These are phyloP conservation scores for Schrankia costaestrigalis DNA, from an alignment of 2,888 invertebrate species.

Conservation along the genomic window DNA sequence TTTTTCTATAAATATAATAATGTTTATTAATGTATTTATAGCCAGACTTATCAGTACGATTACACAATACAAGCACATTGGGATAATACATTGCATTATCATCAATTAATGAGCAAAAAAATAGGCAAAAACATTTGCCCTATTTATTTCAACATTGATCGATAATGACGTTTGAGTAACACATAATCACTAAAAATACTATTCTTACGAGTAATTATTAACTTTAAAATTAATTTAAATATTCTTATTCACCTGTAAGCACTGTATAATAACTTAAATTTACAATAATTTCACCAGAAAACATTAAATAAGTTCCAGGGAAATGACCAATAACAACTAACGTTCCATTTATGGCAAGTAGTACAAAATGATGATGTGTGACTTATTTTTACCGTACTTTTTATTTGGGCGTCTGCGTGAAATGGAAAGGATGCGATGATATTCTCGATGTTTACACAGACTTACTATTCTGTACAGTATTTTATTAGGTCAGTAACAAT, in stretches of 20 bases:
- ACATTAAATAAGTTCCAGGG: slow-evolving; percentile 10
- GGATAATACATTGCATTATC: too few species aligned
- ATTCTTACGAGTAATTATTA: not conserved
- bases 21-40: too few species aligned
- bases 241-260: slow-evolving; percentile 16
- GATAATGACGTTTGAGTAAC: slow-evolving; percentile 16
- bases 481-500: too few species aligned
- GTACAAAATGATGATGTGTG: slow-evolving; percentile 33
- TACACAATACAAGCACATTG: slow-evolving; percentile 8
- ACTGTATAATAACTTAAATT: slow-evolving; percentile 1
- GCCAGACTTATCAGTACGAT: slow-evolving; percentile 8
- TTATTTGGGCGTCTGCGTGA: too few species aligned
- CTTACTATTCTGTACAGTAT: too few species aligned
- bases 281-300: slow-evolving; percentile 19
- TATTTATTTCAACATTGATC: slow-evolving; percentile 25
- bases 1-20: too few species aligned
- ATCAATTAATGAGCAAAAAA: too few species aligned
- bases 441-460: too few species aligned
- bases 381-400: slow-evolving; percentile 26
- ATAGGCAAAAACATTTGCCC: slow-evolving; percentile 20
- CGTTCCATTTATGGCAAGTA: slow-evolving; percentile 28
- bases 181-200: slow-evolving; percentile 11
- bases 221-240: not conserved
- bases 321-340: slow-evolving; percentile 23
- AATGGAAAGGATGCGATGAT: too few species aligned